Evolutionary conservation across 2,888 invertebrate genomes (phyloP).

Genomic region (Hermaeophaga mercurialis): DNA sequence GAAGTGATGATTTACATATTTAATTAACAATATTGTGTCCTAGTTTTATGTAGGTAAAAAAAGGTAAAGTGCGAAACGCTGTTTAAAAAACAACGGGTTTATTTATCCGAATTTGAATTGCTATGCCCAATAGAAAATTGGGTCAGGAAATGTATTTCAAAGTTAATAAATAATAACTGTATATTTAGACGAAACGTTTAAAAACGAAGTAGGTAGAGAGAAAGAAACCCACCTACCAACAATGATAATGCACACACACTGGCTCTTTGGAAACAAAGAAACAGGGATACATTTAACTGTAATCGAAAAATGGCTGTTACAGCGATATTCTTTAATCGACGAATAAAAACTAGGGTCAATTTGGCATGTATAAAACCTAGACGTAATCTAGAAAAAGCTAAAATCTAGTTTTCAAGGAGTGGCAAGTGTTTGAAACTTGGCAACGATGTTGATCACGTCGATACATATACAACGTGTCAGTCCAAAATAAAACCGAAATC

Average conservation of each 20-base stretch:
- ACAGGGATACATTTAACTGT: too few relatives aligned
- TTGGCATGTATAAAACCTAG: background rate
- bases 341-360: too few relatives aligned
- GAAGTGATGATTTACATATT: too few relatives aligned
- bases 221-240: constrained; percentile 5
- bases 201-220: background rate
- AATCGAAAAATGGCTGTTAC: too few relatives aligned
- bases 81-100: too few relatives aligned
- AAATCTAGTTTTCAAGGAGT: constrained; percentile 42
- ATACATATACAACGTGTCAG: constrained; percentile 43
- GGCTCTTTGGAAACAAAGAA: constrained; percentile 18
- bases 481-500: constrained; percentile 31
- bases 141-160: too few relatives aligned
- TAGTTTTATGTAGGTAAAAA: too few relatives aligned
- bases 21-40: too few relatives aligned
- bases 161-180: constrained; percentile 1
- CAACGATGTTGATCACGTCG: constrained; percentile 48
- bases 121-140: too few relatives aligned
- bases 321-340: too few relatives aligned
- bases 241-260: background rate
- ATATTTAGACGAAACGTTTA: background rate
- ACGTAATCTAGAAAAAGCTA: constrained; percentile 16
- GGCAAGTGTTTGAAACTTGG: constrained; percentile 41
- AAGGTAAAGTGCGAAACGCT: background rate
- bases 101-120: background rate